Evolutionary conservation across 92 coral and sea anemone genomes (phyloP).

Genomic region (Micromussa lordhowensis): DNA sequence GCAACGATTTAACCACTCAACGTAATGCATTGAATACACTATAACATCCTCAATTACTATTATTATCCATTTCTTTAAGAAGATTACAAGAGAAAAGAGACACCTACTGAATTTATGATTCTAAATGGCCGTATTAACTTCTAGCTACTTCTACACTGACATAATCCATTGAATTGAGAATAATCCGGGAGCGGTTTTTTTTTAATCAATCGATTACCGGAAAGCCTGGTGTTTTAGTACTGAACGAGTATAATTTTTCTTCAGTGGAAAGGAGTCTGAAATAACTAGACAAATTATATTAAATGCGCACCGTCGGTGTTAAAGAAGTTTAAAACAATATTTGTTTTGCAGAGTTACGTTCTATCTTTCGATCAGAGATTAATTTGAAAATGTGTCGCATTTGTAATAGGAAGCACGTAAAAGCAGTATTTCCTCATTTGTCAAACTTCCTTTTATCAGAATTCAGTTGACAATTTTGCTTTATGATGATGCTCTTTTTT

Average conservation of each 20-base stretch:
- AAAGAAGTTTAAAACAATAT: background rate
- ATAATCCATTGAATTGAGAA: background rate
- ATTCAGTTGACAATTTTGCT: background rate
- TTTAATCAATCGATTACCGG: background rate
- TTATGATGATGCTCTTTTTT: background rate
- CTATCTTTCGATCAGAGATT: background rate
- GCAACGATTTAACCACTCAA: background rate
- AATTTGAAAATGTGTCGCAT: background rate
- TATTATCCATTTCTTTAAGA: background rate
- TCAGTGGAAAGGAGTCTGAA: background rate
- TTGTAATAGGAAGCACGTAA: background rate
- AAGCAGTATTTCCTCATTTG: background rate
- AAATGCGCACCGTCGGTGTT: background rate
- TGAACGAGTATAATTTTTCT: background rate
- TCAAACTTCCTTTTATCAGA: background rate
- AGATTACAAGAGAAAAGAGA: background rate
- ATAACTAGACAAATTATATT: background rate
- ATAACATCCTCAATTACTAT: constrained; percentile 19
- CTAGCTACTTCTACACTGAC: background rate
- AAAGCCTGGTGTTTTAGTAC: no score
- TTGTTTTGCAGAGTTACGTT: background rate
- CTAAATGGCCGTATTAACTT: background rate
- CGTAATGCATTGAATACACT: constrained; percentile 10
- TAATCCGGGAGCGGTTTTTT: background rate
- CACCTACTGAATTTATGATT: background rate